phyloP scores from a whole-genome alignment of 2,113 vertebrate species.

The Platichthys flesus region DNA sequence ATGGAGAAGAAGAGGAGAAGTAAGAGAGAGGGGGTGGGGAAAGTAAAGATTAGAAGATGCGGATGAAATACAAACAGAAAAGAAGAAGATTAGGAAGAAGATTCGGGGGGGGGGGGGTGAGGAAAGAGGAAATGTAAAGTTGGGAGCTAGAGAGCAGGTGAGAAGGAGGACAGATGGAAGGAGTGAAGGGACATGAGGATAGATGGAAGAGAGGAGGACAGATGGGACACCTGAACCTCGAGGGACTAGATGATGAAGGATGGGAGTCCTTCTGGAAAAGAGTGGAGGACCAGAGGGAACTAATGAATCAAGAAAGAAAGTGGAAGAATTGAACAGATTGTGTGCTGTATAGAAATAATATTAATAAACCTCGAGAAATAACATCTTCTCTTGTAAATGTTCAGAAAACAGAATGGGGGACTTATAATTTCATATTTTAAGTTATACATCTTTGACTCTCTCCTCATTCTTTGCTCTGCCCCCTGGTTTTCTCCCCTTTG shows the following conservation, averaged over 20 bases:
- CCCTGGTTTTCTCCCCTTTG: too few relatives aligned
- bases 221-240: not conserved
- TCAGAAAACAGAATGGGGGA: too few relatives aligned
- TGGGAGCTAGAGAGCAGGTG: slow-evolving; percentile 53
- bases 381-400: too few relatives aligned
- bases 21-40: slow-evolving; percentile 86
- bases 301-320: not conserved
- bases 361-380: too few relatives aligned
- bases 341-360: too few relatives aligned
- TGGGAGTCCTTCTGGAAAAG: not conserved
- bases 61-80: too few relatives aligned
- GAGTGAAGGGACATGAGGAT: not conserved
- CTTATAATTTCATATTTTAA: not conserved
- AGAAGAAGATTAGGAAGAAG: not conserved
- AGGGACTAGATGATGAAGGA: not conserved
- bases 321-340: too few relatives aligned
- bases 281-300: not conserved
- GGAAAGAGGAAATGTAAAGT: not conserved
- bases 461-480: too few relatives aligned
- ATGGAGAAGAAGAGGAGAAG: slow-evolving; percentile 97
- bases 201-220: not conserved
- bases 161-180: slow-evolving; percentile 48
- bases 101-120: not conserved
- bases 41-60: too few relatives aligned
- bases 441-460: not conserved